Conservation (phyloP, 1,140 invertebrate genomes). For the Coboldia fuscipes region DNA sequence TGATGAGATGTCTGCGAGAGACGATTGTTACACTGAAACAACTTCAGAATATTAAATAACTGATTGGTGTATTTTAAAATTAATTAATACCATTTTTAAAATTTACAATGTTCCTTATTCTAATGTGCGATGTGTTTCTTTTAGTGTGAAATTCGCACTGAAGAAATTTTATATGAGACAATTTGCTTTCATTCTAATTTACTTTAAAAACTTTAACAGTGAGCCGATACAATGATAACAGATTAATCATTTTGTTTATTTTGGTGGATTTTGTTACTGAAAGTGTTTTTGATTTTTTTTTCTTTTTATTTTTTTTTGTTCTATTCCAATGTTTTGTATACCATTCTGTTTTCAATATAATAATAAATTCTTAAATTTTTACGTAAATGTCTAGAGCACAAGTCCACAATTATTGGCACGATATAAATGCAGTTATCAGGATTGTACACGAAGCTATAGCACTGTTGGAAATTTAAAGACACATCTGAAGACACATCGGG, state of each 20-base stretch:
- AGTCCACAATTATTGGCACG: conserved; percentile 15
- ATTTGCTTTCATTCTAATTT: too few species aligned
- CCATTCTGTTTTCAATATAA: not conserved
- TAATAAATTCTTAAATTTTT: not conserved
- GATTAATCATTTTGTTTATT: not conserved
- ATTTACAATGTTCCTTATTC: too few species aligned
- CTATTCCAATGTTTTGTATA: not conserved
- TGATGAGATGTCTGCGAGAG: too few species aligned
- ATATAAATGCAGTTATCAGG: conserved; percentile 74
- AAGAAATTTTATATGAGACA: too few species aligned
- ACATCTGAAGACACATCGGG: conserved; percentile 91
- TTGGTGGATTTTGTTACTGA: not conserved
- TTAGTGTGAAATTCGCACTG: too few species aligned
- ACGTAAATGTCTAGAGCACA: not conserved
- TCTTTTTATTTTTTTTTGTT: not conserved
- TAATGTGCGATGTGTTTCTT: too few species aligned
- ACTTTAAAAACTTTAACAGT: too few species aligned
- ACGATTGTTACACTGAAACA: too few species aligned
- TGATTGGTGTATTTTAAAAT: too few species aligned
- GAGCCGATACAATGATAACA: not conserved
- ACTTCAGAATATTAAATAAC: too few species aligned
- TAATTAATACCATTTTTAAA: too few species aligned
- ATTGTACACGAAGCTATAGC: conserved; percentile 76
- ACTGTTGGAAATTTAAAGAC: conserved; percentile 86
- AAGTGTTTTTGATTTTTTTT: not conserved